These are phyloP conservation scores for Gnathonemus longibarbis DNA, from an alignment of 2,113 vertebrate species.

Conservation along the genomic window DNA sequence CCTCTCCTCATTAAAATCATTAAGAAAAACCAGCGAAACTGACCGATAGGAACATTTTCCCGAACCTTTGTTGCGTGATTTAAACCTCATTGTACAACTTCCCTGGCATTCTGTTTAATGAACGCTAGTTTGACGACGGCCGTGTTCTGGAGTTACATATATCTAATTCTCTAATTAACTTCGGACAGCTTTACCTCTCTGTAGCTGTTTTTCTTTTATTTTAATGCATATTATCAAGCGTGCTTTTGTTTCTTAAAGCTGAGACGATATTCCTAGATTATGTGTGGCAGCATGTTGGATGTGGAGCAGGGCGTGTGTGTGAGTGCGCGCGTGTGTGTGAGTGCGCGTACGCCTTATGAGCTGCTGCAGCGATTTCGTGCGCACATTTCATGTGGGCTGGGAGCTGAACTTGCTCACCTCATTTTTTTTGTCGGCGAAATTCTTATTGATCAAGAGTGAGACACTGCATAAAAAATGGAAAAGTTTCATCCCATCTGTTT, in stretches of 20 bases:
- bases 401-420: not conserved
- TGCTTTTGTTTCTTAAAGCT: not conserved
- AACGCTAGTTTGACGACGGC: not conserved
- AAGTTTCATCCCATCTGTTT: constrained; percentile 16
- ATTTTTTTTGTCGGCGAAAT: not conserved
- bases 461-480: not conserved
- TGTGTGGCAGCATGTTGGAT: not conserved
- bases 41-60: not conserved
- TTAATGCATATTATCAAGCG: not conserved
- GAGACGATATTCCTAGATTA: not conserved
- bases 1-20: not conserved
- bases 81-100: not conserved
- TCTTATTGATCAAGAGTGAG: constrained; percentile 14
- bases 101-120: not conserved
- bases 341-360: not conserved
- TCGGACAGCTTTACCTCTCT: not conserved
- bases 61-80: not conserved
- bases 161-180: not conserved
- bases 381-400: not conserved
- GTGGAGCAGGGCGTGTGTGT: not conserved
- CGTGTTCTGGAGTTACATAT: not conserved
- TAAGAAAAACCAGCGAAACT: not conserved
- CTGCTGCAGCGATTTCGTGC: not conserved
- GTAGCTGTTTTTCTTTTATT: not conserved
- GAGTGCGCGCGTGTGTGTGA: no score